Percentiles rank a stretch among this genome's conserved stretches.
Evolutionary conservation across 2,797 vertebrate species (phyloP).

Genomic region (Neosalanx taihuensis): DNA sequence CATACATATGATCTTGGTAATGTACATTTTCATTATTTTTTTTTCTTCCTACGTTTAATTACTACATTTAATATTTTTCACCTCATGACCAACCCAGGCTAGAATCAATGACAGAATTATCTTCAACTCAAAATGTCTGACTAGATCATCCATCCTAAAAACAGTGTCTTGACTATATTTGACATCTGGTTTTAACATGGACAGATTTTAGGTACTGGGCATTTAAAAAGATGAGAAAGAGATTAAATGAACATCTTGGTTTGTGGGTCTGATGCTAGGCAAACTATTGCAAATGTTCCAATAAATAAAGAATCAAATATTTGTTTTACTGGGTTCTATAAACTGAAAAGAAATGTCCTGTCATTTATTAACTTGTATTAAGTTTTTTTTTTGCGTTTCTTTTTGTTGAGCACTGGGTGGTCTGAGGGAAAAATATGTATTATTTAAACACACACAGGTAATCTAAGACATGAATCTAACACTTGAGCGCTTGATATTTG

Average conservation of each 20-base stretch:
- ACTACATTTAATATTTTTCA: slow-evolving; percentile 44
- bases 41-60: slow-evolving; percentile 44
- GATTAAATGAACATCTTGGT: too few species aligned
- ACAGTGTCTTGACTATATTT: slow-evolving; percentile 6
- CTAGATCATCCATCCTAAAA: slow-evolving; percentile 22
- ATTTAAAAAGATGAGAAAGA: too few species aligned
- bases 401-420: slow-evolving; percentile 41
- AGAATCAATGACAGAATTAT: slow-evolving; percentile 13
- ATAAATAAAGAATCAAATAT: too few species aligned
- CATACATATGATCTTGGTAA: slow-evolving; percentile 48
- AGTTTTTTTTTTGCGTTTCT: too few species aligned
- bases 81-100: slow-evolving; percentile 55
- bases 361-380: not conserved
- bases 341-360: not conserved
- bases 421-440: slow-evolving; percentile 43
- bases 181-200: not conserved
- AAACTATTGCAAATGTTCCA: too few species aligned
- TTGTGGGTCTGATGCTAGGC: too few species aligned
- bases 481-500: slow-evolving; percentile 61
- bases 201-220: not conserved
- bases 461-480: slow-evolving; percentile 42
- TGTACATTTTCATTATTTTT: slow-evolving; percentile 41
- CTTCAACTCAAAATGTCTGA: slow-evolving; percentile 21
- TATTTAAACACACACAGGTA: slow-evolving; percentile 43
- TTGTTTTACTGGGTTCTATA: not conserved